Conservation (phyloP, 92 coral and sea anemone species). For the Zoanthus solanderi region DNA sequence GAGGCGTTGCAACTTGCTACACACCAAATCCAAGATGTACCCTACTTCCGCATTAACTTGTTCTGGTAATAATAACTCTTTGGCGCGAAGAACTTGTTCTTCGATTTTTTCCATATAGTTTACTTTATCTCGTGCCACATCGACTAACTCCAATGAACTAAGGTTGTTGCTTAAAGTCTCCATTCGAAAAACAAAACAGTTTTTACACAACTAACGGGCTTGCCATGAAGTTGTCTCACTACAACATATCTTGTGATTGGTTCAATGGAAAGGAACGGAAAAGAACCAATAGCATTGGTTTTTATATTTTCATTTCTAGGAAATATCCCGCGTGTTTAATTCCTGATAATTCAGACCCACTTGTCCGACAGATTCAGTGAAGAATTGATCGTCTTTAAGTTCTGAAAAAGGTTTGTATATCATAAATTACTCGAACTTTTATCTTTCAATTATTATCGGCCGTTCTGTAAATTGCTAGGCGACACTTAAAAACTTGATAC, state of each 20-base stretch:
- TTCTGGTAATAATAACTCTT: conserved; percentile 13
- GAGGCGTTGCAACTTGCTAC: conserved; percentile 39
- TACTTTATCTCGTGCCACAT: conserved; percentile 43
- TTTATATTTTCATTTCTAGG: conserved; percentile 22
- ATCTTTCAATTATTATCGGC: too few species aligned
- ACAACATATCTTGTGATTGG: conserved; percentile 14
- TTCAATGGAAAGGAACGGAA: too few species aligned
- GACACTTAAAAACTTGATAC: too few species aligned
- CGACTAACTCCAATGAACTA: conserved; percentile 30
- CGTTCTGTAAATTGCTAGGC: too few species aligned
- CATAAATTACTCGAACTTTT: too few species aligned
- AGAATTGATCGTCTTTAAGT: too few species aligned
- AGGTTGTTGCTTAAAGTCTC: conserved; percentile 1
- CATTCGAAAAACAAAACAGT: conserved; percentile 19
- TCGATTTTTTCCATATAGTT: conserved; percentile 41
- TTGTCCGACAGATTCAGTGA: too few species aligned
- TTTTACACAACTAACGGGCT: too few species aligned
- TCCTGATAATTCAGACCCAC: too few species aligned
- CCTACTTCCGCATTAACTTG: conserved; percentile 34
- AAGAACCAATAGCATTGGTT: conserved; percentile 9
- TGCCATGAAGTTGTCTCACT: background rate
- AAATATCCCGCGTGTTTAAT: background rate
- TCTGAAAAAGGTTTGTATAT: too few species aligned
- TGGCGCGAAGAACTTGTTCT: conserved; percentile 34
- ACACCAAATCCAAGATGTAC: conserved; percentile 22